Evolutionary conservation across 2,888 invertebrate genomes (phyloP).

Genomic region (Holacanthella duospinosa): DNA sequence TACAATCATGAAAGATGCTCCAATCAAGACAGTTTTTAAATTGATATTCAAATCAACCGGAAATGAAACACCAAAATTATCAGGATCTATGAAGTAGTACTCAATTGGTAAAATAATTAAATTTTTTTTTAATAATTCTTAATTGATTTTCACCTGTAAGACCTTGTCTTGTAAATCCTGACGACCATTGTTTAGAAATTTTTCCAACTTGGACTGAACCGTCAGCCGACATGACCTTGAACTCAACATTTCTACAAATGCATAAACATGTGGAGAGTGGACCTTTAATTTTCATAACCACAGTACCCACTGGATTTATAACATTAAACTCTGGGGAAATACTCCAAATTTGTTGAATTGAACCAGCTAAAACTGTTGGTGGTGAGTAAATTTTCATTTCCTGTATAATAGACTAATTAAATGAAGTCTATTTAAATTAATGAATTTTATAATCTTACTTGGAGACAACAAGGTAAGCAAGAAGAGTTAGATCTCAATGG

Average conservation of each 20-base stretch:
- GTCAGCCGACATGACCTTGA: not conserved
- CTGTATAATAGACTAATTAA: constrained; percentile 5
- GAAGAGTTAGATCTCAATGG: constrained; percentile 43
- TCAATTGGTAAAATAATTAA: too few relatives aligned
- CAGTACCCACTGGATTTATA: not conserved
- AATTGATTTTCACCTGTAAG: constrained; percentile 7
- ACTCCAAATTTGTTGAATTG: constrained; percentile 8
- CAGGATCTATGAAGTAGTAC: constrained; percentile 3
- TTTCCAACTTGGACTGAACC: constrained; percentile 6
- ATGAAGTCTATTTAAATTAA: not conserved
- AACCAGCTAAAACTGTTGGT: constrained; percentile 5
- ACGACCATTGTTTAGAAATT: constrained; percentile 8
- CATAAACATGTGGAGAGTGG: constrained; percentile 8
- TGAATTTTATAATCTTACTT: constrained; percentile 37
- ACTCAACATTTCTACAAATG: constrained; percentile 4
- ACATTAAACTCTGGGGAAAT: constrained; percentile 5
- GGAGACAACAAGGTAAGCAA: constrained; percentile 41
- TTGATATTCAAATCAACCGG: not conserved
- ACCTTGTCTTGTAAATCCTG: not conserved
- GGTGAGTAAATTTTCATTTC: not conserved
- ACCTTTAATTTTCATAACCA: constrained; percentile 5
- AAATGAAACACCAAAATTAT: too few relatives aligned
- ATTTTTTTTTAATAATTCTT: too few relatives aligned
- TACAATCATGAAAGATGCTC: constrained; percentile 3
- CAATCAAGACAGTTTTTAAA: not conserved